phyloP scores from a whole-genome alignment of 2,888 invertebrate genomes.

The Pristionchus fissidentatus region DNA sequence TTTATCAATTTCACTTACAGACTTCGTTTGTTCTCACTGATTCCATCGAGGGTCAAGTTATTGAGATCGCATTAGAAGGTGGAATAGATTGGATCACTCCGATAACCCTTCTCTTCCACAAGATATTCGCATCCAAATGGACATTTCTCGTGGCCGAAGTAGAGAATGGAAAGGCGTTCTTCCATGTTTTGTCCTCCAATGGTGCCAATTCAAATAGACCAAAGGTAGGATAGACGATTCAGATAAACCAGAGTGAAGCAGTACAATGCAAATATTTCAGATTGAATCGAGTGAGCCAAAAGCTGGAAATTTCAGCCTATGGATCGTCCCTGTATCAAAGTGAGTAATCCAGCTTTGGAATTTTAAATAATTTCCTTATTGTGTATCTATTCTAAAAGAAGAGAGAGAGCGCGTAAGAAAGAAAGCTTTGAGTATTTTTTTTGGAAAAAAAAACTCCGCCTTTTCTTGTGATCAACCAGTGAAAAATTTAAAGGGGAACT shows the following conservation, averaged over 20 bases:
- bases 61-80: slow-evolving; percentile 61
- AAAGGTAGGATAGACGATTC: not conserved
- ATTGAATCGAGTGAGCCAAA: not conserved
- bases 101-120: slow-evolving; percentile 58
- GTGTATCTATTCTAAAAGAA: not conserved
- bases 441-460: too few species aligned
- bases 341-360: too few species aligned
- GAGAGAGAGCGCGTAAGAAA: not conserved
- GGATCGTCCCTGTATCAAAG: slow-evolving; percentile 64
- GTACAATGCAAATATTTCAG: not conserved
- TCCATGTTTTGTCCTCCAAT: slow-evolving; percentile 26
- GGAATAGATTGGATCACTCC: slow-evolving; percentile 64
- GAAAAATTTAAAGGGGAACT: too few species aligned
- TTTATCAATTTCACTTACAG: slow-evolving; percentile 51
- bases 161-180: not conserved
- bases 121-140: slow-evolving; percentile 63
- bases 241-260: too few species aligned
- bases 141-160: slow-evolving; percentile 63
- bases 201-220: not conserved
- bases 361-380: not conserved
- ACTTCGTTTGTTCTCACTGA: slow-evolving; percentile 63
- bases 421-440: too few species aligned
- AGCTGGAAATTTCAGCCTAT: slow-evolving; percentile 54
- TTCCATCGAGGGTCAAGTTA: slow-evolving; percentile 58
- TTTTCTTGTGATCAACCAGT: too few species aligned